Evolutionary conservation across 2,888 invertebrate genomes (phyloP), one percentile per base, ranked within the genome.

Genomic region (Drosophila paucipuncta): DNA sequence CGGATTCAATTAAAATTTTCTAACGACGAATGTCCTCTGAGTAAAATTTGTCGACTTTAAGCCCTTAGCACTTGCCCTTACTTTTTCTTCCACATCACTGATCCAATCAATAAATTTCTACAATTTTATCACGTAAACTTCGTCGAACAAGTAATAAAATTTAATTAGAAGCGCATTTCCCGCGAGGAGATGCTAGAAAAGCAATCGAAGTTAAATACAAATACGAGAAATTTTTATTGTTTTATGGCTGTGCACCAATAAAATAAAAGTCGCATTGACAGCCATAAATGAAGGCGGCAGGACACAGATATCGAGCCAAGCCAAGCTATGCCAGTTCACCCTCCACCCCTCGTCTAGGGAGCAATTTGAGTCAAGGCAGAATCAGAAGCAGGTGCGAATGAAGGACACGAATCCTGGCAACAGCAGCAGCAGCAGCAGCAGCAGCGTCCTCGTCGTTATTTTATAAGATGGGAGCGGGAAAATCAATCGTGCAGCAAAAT

Each of bases 401-500:
- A 79, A 74, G 81, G 78, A 70, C 78, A 73, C 67, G 61, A 78
- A 62, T 50, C 61, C 73, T 70, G 33, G 22, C 55, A 22, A 22
- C 22, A 41, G 47, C 73, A 25, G 13, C 55, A 43, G 41, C 73
- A 25, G 13, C 55, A 43, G 41, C 73, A 30, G 13, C 55, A 52
- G 59, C 76, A 41, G 13, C 41, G 54, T 55, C 35, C 10, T 33
- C 50, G 11, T 64, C 63, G 47, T 47, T 47, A 22, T 25, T 53
- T 74, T 66, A 39, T 43, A 18, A 47, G 33, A 41, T 50, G 58
- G 79, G 80, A 72, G 76, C 55, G 85, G 70, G 87, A 85, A 85
- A 85, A 85, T 85, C 85, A 85, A 85, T 89, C 89, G 89, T 72
- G 82, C 82, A 73, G 87, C 76, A 75, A 82, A 83, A 86, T 86